phyloP scores from a whole-genome alignment of 2,113 vertebrate genomes.

The Hystrix cristata region DNA sequence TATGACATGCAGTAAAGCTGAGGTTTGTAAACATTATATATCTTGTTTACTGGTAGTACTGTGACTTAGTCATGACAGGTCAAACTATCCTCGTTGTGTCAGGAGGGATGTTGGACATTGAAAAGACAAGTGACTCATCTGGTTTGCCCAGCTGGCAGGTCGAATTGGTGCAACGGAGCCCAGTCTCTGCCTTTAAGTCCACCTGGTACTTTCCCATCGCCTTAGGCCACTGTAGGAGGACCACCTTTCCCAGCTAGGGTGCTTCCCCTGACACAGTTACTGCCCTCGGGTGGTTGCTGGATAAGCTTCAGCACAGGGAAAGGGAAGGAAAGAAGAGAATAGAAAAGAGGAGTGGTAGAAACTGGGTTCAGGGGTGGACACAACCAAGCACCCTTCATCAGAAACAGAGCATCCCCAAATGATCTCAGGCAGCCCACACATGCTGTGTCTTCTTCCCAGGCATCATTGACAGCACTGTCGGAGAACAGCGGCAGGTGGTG shows the following conservation, averaged over 20 bases:
- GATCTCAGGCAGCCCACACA: rapidly evolving
- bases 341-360: not conserved
- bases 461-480: slow-evolving; percentile 97
- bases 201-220: not conserved
- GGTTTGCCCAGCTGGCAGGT: too few relatives aligned
- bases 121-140: not conserved
- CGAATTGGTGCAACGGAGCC: not conserved
- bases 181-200: not conserved
- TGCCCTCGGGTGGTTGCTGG: not conserved
- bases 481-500: slow-evolving; percentile 96
- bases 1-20: not conserved
- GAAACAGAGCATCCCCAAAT: not conserved
- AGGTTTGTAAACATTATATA: not conserved
- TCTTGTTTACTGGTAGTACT: not conserved
- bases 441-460: slow-evolving; percentile 86
- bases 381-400: not conserved
- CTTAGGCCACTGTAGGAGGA: not conserved
- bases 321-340: not conserved
- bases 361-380: too few relatives aligned
- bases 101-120: not conserved
- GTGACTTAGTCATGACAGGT: not conserved
- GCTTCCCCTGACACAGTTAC: not conserved
- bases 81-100: not conserved
- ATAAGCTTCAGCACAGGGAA: not conserved
- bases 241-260: not conserved